A percentile compares a stretch with the other conserved stretches of the same genome.
phyloP scores from a whole-genome alignment of 1,140 invertebrate species.

The Euborellia annulipes region DNA sequence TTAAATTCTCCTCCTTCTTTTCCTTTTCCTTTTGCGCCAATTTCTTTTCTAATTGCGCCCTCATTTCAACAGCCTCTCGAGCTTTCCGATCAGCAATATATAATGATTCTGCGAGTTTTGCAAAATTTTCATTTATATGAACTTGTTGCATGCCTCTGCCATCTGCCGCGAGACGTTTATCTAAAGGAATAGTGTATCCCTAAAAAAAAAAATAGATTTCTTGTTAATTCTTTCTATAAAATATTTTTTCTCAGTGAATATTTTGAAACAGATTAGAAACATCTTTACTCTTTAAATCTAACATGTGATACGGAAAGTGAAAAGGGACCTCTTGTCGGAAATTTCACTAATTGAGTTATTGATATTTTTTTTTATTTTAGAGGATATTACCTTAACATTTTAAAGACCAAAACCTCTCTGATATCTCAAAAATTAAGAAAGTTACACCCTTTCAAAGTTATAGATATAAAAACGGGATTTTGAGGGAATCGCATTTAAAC shows the following conservation, averaged over 20 bases:
- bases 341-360: too few relatives aligned
- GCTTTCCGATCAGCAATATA: slow-evolving; percentile 98
- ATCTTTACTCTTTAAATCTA: too few relatives aligned
- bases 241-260: slow-evolving; percentile 3
- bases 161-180: slow-evolving; percentile 96
- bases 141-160: slow-evolving; percentile 91
- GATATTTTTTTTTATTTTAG: too few relatives aligned
- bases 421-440: too few relatives aligned
- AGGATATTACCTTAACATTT: too few relatives aligned
- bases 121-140: slow-evolving; percentile 99
- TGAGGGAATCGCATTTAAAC: too few relatives aligned
- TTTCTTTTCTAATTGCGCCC: slow-evolving; percentile 91
- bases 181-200: slow-evolving; percentile 95
- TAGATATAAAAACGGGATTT: too few relatives aligned
- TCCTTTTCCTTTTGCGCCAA: slow-evolving; percentile 96
- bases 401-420: too few relatives aligned
- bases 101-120: slow-evolving; percentile 90
- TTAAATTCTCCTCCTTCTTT: slow-evolving; percentile 90
- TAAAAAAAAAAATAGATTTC: slow-evolving; percentile 21
- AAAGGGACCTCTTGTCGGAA: too few relatives aligned
- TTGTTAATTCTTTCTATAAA: neutral
- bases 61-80: slow-evolving; percentile 87
- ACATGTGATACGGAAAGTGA: too few relatives aligned
- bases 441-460: too few relatives aligned
- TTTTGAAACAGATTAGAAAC: too few relatives aligned